Percentiles rank a stretch among this genome's conserved stretches.
Conservation (phyloP, 2,888 invertebrate genomes). For the Archips crataeganus region DNA sequence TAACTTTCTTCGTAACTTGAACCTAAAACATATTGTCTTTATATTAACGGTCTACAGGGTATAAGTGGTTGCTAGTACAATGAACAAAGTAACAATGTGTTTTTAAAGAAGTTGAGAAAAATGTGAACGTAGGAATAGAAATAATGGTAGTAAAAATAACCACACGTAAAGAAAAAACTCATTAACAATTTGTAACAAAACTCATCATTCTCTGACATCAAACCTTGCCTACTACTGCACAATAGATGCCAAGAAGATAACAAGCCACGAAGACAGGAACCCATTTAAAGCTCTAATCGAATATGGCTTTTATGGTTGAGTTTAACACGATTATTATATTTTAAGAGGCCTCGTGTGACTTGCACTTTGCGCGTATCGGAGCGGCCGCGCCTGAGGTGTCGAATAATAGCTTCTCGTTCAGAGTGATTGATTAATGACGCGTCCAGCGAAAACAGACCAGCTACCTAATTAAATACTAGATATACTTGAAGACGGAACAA, state of each 20-base stretch:
- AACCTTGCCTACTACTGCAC: constrained; percentile 68
- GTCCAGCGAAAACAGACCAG: constrained; percentile 75
- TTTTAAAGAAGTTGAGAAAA: neutral
- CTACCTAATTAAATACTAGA: constrained; percentile 80
- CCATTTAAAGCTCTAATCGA: constrained; percentile 82
- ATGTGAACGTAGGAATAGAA: neutral
- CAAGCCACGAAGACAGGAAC: constrained; percentile 69
- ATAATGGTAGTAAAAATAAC: neutral
- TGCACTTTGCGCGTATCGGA: constrained; percentile 70
- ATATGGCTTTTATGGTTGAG: constrained; percentile 82
- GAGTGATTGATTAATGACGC: constrained; percentile 84
- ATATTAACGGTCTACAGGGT: constrained; percentile 11
- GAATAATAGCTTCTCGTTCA: constrained; percentile 72
- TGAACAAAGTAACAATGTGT: constrained; percentile 48
- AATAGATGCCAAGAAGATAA: constrained; percentile 70
- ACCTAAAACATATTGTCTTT: too few relatives aligned
- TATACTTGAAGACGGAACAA: constrained; percentile 45
- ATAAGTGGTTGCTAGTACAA: constrained; percentile 27
- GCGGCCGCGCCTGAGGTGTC: constrained; percentile 72
- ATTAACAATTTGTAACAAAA: constrained; percentile 42
- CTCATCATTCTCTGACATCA: constrained; percentile 58
- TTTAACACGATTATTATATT: constrained; percentile 86
- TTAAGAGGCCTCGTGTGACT: constrained; percentile 82
- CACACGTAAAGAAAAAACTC: constrained; percentile 14
- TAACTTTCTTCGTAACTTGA: too few relatives aligned